These are phyloP conservation scores for Rutilus rutilus DNA, from an alignment of 2,113 vertebrate genomes.

Conservation along the genomic window DNA sequence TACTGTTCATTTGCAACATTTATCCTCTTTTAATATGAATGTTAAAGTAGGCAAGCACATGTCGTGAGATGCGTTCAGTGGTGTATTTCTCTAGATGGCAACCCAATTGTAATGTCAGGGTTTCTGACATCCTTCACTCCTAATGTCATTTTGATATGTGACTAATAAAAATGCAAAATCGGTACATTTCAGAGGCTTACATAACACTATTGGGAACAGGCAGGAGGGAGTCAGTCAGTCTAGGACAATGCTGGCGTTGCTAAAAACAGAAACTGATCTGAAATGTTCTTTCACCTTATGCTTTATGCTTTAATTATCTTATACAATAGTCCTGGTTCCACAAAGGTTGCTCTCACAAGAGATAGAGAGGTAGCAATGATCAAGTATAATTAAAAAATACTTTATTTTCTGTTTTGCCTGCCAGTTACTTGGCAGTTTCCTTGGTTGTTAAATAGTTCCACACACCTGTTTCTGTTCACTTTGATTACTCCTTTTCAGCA, in stretches of 20 bases:
- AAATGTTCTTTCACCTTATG: conserved; percentile 9
- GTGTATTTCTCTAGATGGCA: background rate
- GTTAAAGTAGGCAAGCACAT: background rate
- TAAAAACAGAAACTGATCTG: conserved; percentile 19
- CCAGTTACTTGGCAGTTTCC: too few relatives aligned
- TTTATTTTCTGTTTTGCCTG: too few relatives aligned
- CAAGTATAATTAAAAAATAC: too few relatives aligned
- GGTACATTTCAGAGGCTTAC: background rate
- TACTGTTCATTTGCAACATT: background rate
- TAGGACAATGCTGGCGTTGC: background rate
- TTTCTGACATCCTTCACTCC: background rate
- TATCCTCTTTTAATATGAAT: background rate
- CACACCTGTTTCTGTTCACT: too few relatives aligned
- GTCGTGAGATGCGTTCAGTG: background rate
- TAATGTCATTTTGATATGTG: background rate
- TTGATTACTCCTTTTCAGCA: too few relatives aligned
- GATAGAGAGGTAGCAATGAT: background rate
- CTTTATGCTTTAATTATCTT: conserved; percentile 3
- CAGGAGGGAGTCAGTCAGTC: conserved; percentile 23
- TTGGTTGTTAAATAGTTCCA: too few relatives aligned
- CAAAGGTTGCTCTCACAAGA: background rate
- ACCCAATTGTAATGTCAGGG: background rate
- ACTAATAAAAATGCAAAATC: conserved; percentile 7
- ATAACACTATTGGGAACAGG: conserved; percentile 12
- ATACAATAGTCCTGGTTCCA: background rate